Conservation (phyloP, 2,113 vertebrate genomes). For the Choloepus hoffmanni region DNA sequence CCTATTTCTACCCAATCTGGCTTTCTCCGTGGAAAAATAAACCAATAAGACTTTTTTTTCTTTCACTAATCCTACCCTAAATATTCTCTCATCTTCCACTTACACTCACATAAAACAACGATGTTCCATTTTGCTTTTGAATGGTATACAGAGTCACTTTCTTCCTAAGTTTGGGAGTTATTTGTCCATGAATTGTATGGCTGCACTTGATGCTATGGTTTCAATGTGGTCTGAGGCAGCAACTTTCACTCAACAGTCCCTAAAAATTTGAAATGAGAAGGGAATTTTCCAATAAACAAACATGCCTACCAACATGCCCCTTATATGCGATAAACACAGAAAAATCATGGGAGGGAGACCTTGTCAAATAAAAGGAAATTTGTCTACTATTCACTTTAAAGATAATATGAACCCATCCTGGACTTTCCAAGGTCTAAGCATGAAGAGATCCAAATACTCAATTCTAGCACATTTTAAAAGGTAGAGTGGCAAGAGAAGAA, state of each 20-base stretch:
- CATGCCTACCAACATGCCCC: background rate
- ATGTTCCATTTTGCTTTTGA: constrained; percentile 56
- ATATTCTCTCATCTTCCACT: constrained; percentile 49
- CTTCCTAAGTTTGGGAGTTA: background rate
- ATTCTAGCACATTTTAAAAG: constrained; percentile 3
- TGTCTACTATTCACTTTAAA: background rate
- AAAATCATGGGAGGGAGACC: background rate
- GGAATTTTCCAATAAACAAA: constrained; percentile 53
- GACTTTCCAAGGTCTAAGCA: constrained; percentile 10
- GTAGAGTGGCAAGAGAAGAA: background rate
- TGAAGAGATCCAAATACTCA: background rate
- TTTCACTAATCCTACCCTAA: constrained; percentile 38
- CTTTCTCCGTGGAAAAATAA: constrained; percentile 70
- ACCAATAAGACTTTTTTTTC: background rate
- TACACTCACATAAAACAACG: background rate
- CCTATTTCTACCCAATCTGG: constrained; percentile 10
- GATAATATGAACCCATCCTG: background rate
- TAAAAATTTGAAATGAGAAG: constrained; percentile 44
- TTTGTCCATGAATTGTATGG: constrained; percentile 32
- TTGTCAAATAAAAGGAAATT: background rate
- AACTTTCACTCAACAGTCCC: constrained; percentile 21
- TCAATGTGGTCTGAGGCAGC: constrained; percentile 19
- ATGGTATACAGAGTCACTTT: background rate
- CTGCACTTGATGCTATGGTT: constrained; percentile 38
- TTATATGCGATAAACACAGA: background rate